These are phyloP conservation scores for Microplitis mediator DNA, from an alignment of 1,140 invertebrate species.

Conservation along the genomic window DNA sequence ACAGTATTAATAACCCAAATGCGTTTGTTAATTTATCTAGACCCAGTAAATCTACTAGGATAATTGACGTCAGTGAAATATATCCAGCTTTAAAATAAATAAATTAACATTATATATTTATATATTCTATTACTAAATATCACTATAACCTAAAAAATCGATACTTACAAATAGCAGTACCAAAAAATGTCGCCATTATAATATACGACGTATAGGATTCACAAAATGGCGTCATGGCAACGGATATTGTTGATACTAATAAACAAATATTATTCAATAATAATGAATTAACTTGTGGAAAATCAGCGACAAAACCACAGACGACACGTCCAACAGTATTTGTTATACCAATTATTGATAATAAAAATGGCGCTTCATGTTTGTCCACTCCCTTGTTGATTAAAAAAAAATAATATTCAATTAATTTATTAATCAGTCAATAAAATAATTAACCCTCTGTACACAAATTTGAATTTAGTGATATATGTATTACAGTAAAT, in stretches of 20 bases:
- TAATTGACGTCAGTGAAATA: conserved; percentile 96
- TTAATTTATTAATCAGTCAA: not conserved
- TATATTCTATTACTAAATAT: not conserved
- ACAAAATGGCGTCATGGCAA: conserved; percentile 85
- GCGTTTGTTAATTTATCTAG: conserved; percentile 95
- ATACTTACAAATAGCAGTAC: conserved; percentile 92
- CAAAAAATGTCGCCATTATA: conserved; percentile 88
- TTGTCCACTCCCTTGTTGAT: conserved; percentile 73
- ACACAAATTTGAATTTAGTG: not conserved
- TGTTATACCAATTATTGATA: conserved; percentile 95
- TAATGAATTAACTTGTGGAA: conserved; percentile 87
- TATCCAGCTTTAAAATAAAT: conserved; percentile 78
- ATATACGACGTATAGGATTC: conserved; percentile 78
- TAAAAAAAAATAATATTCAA: conserved; percentile 1
- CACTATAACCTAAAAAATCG: too few species aligned
- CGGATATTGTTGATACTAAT: conserved; percentile 84
- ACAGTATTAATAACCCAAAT: conserved; percentile 93
- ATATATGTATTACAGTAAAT: not conserved
- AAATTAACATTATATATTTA: not conserved
- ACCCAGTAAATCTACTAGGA: conserved; percentile 93
- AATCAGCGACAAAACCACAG: conserved; percentile 85
- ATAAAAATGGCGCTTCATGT: conserved; percentile 80
- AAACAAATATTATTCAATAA: conserved; percentile 94
- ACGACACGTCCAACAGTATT: conserved; percentile 89
- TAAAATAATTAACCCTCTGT: not conserved